Conservation (phyloP, 2,113 vertebrate species). For the Candoia aspera region DNA sequence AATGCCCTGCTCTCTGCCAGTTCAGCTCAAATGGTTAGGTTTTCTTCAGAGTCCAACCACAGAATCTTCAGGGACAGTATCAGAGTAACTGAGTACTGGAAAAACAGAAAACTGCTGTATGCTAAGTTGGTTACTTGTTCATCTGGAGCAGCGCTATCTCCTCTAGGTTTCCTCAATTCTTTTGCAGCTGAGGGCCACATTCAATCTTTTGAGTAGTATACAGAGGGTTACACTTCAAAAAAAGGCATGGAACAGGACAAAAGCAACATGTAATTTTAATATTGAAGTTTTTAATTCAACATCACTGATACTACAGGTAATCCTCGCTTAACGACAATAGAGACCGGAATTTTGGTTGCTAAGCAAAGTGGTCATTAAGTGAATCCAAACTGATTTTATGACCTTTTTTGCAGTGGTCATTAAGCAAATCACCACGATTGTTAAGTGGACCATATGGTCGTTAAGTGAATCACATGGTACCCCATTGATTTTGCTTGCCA, state of each 20-base stretch:
- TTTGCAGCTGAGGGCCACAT: not conserved
- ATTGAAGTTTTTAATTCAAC: not conserved
- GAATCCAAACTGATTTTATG: too few species aligned
- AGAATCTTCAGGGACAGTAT: not conserved
- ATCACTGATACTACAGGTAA: not conserved
- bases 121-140: not conserved
- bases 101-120: not conserved
- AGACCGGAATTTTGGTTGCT: too few species aligned
- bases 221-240: not conserved
- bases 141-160: not conserved
- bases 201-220: not conserved
- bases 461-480: too few species aligned
- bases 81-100: not conserved
- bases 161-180: not conserved
- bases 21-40: not conserved
- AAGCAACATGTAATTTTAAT: not conserved
- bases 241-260: not conserved
- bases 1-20: not conserved
- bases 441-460: too few species aligned
- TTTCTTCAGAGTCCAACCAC: not conserved
- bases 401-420: too few species aligned
- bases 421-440: too few species aligned
- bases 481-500: too few species aligned
- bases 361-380: too few species aligned
- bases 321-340: not conserved